Evolutionary conservation across 1,140 invertebrate genomes (phyloP).

Genomic region (Laupala kohalensis): DNA sequence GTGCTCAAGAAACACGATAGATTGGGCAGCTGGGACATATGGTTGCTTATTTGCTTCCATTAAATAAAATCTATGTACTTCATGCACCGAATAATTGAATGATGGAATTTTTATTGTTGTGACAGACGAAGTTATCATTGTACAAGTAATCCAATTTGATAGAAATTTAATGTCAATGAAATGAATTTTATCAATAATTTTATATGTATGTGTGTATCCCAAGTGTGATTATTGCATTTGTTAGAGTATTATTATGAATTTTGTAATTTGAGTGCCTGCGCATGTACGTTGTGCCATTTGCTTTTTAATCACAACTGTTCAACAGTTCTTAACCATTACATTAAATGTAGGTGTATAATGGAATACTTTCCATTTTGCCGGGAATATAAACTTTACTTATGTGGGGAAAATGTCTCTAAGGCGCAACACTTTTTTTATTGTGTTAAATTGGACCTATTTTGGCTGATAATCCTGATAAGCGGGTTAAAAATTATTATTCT

Average conservation of each 20-base stretch:
- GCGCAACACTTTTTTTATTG: too few relatives aligned
- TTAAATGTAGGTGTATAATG: background rate
- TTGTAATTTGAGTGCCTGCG: background rate
- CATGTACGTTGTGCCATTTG: background rate
- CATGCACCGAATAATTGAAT: background rate
- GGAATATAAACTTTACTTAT: background rate
- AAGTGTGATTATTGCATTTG: background rate
- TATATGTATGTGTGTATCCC: background rate
- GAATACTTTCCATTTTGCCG: background rate
- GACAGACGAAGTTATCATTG: background rate
- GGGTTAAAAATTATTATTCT: too few relatives aligned
- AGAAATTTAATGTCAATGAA: background rate
- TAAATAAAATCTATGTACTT: background rate
- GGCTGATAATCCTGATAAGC: too few relatives aligned
- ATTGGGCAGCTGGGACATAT: background rate
- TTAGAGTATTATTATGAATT: background rate
- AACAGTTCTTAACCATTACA: background rate
- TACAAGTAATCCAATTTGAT: background rate
- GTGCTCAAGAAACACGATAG: background rate
- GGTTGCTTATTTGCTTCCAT: background rate
- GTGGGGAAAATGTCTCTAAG: background rate
- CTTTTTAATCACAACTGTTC: background rate
- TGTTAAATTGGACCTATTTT: too few relatives aligned
- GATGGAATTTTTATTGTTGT: background rate
- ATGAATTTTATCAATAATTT: background rate